Evolutionary conservation across 2,797 vertebrate species (phyloP), one percentile per base, ranked within the genome.

Genomic region (Hydrocynus forskahlii): DNA sequence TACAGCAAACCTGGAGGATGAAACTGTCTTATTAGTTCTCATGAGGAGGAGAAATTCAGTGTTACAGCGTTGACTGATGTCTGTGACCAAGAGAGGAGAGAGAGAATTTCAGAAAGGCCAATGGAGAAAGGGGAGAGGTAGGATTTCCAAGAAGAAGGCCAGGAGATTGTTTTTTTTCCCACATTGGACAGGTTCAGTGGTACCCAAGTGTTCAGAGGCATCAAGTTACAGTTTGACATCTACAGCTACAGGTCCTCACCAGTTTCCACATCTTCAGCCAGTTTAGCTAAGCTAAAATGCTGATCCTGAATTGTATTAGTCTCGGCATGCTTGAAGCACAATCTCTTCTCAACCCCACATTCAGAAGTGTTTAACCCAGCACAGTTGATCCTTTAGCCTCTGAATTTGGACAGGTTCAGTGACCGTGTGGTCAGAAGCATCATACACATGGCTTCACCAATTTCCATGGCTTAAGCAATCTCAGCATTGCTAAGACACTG

Each of bases 41-140:
- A 89, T 0, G 2, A 78, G 83, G 90, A 74, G 85, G 91, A 21
- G 62, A 95, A 91, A 97, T 98, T 96, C 95, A 89, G 74, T 86
- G 89, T 88, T 86, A 86, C 3, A 3, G 81, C 72, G 93, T 89
- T 87, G 93, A 95, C 95, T 94, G 93, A 93, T 90, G 91, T 59
- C 23, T 48, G 14, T 19, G 19, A 43, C 64, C 7, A 45, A 9
- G 38, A 40, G 63, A 66, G 10, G 38, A 67, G 17, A 38, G 52
- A 19, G 9, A 40, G 29, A 38, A 17, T 55, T 55, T 71, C 17
- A 17, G 48, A 40, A 4, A 29, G 23, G 45, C 21, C 45, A 71
- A 1, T 29, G 50, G 40, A 35, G 48, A 54, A 72, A 35, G 7
- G 1, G 21, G 21, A 52, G 45, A 70, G 45, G 48, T 10, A 72